Evolutionary conservation across 2,797 vertebrate genomes (phyloP).

Genomic region (Gymnopithys bicolor): DNA sequence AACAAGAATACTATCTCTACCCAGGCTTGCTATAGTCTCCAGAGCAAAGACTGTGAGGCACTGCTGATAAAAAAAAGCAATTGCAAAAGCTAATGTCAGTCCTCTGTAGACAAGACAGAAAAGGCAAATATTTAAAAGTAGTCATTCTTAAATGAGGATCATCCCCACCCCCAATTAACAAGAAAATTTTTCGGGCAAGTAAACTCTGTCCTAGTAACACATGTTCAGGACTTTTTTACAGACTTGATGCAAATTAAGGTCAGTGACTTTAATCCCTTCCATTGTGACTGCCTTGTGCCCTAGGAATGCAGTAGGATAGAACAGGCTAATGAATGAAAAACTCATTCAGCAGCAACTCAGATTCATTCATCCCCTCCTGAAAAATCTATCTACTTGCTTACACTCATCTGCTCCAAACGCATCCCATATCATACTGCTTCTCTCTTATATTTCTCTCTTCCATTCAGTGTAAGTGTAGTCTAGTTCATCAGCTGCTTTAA

Average conservation of each 20-base stretch:
- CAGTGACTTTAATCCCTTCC: conserved; percentile 40
- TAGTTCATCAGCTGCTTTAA: neutral
- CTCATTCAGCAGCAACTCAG: neutral
- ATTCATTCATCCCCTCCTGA: neutral
- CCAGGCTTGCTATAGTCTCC: conserved; percentile 15
- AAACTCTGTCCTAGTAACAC: conserved; percentile 29
- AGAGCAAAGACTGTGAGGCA: conserved; percentile 16
- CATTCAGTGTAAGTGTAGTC: neutral
- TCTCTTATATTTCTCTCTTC: neutral
- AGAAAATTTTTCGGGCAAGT: conserved; percentile 20
- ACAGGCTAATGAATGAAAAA: conserved; percentile 41
- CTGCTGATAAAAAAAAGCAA: conserved; percentile 41
- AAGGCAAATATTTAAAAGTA: conserved; percentile 32
- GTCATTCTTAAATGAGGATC: conserved; percentile 6
- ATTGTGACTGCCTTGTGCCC: conserved; percentile 30
- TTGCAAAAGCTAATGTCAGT: neutral
- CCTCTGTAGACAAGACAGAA: neutral
- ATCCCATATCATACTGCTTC: neutral
- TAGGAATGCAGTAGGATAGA: conserved; percentile 4
- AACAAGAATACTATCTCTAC: conserved; percentile 33
- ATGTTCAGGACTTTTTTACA: conserved; percentile 13
- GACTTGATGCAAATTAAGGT: conserved; percentile 48
- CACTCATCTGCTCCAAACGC: neutral
- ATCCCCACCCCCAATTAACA: neutral
- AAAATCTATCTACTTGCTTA: neutral